These are phyloP conservation scores for Typhlichthys eigenmanni DNA, from an alignment of 2,797 vertebrate genomes.

Conservation along the genomic window DNA sequence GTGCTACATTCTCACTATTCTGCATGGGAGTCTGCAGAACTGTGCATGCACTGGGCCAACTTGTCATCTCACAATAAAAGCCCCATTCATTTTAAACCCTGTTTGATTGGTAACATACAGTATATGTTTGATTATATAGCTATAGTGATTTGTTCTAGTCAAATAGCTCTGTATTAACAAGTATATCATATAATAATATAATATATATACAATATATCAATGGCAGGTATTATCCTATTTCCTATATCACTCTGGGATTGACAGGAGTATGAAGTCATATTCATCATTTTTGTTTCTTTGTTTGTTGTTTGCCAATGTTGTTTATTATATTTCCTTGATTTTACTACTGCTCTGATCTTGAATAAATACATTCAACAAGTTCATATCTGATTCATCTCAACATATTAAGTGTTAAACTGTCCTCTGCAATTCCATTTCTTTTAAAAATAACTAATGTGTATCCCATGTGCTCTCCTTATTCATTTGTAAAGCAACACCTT, in stretches of 20 bases:
- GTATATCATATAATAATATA: not conserved
- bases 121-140: not conserved
- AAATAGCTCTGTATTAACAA: too few relatives aligned
- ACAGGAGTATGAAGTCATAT: too few relatives aligned
- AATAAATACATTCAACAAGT: too few relatives aligned
- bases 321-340: too few relatives aligned
- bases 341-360: too few relatives aligned
- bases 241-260: too few relatives aligned
- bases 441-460: too few relatives aligned
- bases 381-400: too few relatives aligned
- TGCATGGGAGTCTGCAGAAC: constrained; percentile 34
- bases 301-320: too few relatives aligned
- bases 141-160: constrained; percentile 1
- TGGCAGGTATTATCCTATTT: not conserved
- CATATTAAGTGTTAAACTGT: too few relatives aligned
- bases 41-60: constrained; percentile 45
- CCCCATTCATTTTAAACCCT: constrained; percentile 5
- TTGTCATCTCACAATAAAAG: constrained; percentile 27
- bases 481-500: constrained; percentile 19
- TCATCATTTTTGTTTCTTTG: too few relatives aligned
- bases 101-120: not conserved
- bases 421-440: too few relatives aligned
- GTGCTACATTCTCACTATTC: constrained; percentile 59
- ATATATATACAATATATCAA: not conserved
- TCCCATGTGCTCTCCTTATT: constrained; percentile 3